These are phyloP conservation scores for Andrena bicolor DNA, from an alignment of 2,888 invertebrate species.

Conservation along the genomic window DNA sequence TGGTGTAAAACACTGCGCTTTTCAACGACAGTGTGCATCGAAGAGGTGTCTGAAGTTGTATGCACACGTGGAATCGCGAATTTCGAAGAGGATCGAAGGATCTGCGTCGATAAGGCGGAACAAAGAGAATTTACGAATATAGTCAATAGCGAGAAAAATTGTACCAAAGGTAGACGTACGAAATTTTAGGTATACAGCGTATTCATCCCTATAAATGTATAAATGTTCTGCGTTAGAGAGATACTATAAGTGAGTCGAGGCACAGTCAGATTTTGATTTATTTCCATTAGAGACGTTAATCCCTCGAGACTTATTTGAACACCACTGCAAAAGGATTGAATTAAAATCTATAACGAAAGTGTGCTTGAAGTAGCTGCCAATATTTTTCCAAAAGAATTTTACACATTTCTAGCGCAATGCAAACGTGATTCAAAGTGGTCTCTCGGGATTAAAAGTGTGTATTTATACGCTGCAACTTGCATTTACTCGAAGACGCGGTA, in stretches of 20 bases:
- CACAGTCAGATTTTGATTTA: slow-evolving; percentile 14
- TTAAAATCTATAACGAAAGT: not conserved
- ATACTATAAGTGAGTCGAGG: slow-evolving; percentile 15
- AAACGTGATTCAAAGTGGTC: slow-evolving; percentile 20
- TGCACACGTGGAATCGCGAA: not conserved
- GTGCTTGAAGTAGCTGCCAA: too few relatives aligned
- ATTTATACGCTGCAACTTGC: slow-evolving; percentile 57
- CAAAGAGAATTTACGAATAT: slow-evolving; percentile 75
- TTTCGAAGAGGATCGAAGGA: not conserved
- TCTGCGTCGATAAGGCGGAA: slow-evolving; percentile 42
- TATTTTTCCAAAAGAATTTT: slow-evolving; percentile 9
- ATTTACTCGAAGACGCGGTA: slow-evolving; percentile 38
- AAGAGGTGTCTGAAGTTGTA: not conserved
- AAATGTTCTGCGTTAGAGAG: slow-evolving; percentile 50
- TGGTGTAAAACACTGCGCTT: not conserved
- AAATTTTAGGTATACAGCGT: slow-evolving; percentile 57
- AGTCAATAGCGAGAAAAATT: slow-evolving; percentile 78
- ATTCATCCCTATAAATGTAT: slow-evolving; percentile 53
- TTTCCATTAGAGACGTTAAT: slow-evolving; percentile 18
- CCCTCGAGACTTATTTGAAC: slow-evolving; percentile 29
- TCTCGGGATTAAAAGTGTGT: slow-evolving; percentile 40
- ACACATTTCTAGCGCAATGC: not conserved
- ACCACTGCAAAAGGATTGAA: not conserved
- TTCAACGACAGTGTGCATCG: not conserved
- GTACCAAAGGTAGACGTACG: slow-evolving; percentile 81